A percentile compares a stretch with the other conserved stretches of the same genome.
Evolutionary conservation across 2,113 vertebrate genomes (phyloP).

Genomic region (Malurus melanocephalus): DNA sequence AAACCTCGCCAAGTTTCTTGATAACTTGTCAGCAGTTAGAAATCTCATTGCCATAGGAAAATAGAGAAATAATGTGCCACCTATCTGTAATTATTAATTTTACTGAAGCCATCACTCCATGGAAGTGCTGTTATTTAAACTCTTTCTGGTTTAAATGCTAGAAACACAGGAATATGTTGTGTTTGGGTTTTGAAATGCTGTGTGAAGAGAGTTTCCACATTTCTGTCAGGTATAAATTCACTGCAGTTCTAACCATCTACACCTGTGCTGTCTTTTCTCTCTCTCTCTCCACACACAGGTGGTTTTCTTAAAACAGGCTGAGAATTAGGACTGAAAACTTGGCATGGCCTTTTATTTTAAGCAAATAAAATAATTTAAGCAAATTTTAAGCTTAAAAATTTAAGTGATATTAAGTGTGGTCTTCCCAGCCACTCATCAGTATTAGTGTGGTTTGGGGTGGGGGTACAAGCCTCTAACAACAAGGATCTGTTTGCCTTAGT

Average conservation of each 20-base stretch:
- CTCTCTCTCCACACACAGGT: neutral
- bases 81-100: neutral
- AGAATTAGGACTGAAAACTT: neutral
- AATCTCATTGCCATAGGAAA: neutral
- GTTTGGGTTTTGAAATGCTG: neutral
- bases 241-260: neutral
- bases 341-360: neutral
- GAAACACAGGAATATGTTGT: neutral
- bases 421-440: neutral
- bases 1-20: neutral
- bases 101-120: neutral
- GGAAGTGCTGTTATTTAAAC: neutral
- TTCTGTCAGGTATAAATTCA: neutral
- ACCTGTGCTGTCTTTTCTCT: neutral
- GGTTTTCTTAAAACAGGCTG: constrained; percentile 6
- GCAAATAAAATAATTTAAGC: neutral
- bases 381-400: too few relatives aligned
- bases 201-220: neutral
- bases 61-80: neutral
- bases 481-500: too few relatives aligned
- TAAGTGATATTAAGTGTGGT: neutral
- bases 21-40: neutral
- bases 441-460: neutral
- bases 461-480: too few relatives aligned
- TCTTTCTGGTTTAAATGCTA: neutral